These are phyloP conservation scores for Lordiphosa mommai DNA, from an alignment of 1,140 invertebrate genomes.

Conservation along the genomic window DNA sequence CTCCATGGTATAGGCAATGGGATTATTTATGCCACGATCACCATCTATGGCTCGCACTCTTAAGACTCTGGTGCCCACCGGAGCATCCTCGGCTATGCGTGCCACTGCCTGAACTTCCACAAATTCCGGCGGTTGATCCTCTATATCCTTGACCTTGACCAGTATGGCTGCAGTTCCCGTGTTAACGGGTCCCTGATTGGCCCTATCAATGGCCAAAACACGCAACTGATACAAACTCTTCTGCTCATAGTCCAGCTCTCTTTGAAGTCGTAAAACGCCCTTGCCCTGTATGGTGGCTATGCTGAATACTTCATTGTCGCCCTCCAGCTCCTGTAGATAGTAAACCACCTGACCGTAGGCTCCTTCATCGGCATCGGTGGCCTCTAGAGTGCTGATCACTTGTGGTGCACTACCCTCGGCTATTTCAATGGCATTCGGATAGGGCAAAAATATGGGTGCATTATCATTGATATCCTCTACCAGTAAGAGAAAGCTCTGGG, in stretches of 20 bases:
- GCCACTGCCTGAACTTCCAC: conserved; percentile 92
- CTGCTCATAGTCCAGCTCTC: conserved; percentile 91
- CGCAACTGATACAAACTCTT: conserved; percentile 93
- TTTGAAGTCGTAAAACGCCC: conserved; percentile 90
- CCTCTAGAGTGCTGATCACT: conserved; percentile 90
- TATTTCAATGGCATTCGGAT: conserved; percentile 89
- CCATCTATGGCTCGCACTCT: conserved; percentile 95
- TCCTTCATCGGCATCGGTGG: conserved; percentile 93
- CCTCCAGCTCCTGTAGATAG: conserved; percentile 88
- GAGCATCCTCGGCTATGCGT: conserved; percentile 91
- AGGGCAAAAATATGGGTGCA: conserved; percentile 91
- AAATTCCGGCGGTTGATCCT: conserved; percentile 95
- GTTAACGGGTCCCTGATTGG: conserved; percentile 86
- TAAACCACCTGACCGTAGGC: conserved; percentile 92
- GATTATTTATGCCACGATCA: conserved; percentile 94
- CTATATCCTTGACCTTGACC: conserved; percentile 92
- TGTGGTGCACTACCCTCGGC: conserved; percentile 88
- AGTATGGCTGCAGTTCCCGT: conserved; percentile 93
- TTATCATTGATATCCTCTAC: conserved; percentile 97
- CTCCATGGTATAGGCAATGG: conserved; percentile 90
- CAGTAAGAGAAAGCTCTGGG: conserved; percentile 91
- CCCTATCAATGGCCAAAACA: conserved; percentile 91
- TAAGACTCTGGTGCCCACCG: conserved; percentile 88
- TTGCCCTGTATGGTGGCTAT: conserved; percentile 92
- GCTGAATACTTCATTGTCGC: conserved; percentile 88